These are phyloP conservation scores for Thamnaconus septentrionalis DNA, from an alignment of 2,113 vertebrate genomes.

Conservation along the genomic window DNA sequence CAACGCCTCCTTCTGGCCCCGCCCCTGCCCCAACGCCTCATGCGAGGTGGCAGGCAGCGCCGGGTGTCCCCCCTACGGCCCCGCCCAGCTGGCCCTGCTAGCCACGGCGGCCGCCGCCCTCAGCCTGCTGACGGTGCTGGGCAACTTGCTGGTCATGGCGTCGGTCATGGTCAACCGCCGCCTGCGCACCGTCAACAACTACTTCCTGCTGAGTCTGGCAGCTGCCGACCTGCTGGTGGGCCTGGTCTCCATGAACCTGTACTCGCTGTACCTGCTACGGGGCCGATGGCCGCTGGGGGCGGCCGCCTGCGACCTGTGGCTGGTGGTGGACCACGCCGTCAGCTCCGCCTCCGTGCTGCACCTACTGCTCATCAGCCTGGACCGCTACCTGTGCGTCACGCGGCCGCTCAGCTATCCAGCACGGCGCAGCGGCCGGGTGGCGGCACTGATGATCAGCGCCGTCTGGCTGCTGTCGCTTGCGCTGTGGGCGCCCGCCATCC, in stretches of 20 bases:
- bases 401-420: conserved; percentile 88
- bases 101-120: conserved; percentile 80
- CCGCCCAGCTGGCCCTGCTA: conserved; percentile 80
- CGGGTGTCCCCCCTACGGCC: conserved; percentile 62
- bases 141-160: conserved; percentile 90
- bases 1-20: conserved; percentile 70
- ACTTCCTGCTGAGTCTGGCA: conserved; percentile 93
- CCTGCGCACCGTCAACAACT: conserved; percentile 92
- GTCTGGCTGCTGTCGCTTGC: conserved; percentile 90
- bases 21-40: conserved; percentile 65
- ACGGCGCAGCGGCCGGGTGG: conserved; percentile 82
- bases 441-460: conserved; percentile 82
- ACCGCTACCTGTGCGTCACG: conserved; percentile 92
- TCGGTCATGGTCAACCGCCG: conserved; percentile 91
- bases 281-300: conserved; percentile 90
- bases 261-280: conserved; percentile 83
- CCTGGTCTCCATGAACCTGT: conserved; percentile 90
- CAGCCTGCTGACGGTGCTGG: conserved; percentile 85
- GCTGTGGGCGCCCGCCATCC: conserved; percentile 91
- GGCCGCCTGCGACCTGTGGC: conserved; percentile 86
- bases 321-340: conserved; percentile 88
- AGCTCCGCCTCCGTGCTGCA: conserved; percentile 91
- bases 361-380: conserved; percentile 91
- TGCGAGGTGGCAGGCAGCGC: not conserved
- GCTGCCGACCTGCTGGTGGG: conserved; percentile 87